phyloP scores from a whole-genome alignment of 2,797 vertebrate species.

The Cyclopterus lumpus region DNA sequence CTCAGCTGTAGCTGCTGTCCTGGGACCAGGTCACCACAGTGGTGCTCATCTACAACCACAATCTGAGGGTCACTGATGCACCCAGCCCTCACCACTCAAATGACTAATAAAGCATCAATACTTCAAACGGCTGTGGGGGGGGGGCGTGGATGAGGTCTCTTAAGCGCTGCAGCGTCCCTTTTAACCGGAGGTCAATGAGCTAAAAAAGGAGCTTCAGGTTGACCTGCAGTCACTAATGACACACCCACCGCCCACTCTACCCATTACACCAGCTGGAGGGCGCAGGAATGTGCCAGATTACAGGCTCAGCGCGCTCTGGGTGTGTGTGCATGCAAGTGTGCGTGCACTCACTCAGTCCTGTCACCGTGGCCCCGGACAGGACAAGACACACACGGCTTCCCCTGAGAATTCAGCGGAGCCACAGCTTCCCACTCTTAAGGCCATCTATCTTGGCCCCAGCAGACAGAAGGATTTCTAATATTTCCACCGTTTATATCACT shows the following conservation, averaged over 20 bases:
- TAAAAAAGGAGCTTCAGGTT: slow-evolving; percentile 35
- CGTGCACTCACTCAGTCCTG: slow-evolving; percentile 4
- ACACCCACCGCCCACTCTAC: slow-evolving; percentile 11
- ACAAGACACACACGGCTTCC: slow-evolving; percentile 30
- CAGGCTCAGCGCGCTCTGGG: slow-evolving; percentile 9
- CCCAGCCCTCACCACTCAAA: background rate
- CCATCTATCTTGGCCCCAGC: slow-evolving; percentile 10
- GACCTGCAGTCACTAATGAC: slow-evolving; percentile 52
- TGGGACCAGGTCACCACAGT: background rate
- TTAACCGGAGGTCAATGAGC: slow-evolving; percentile 35
- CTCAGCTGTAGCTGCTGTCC: background rate
- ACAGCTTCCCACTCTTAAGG: background rate
- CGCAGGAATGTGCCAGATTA: slow-evolving; percentile 58
- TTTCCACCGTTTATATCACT: slow-evolving; percentile 40
- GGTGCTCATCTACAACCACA: background rate
- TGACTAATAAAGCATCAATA: background rate
- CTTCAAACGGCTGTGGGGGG: background rate
- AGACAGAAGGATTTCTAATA: slow-evolving; percentile 37
- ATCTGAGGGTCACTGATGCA: background rate
- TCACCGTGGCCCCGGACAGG: slow-evolving; percentile 4
- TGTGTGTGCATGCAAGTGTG: background rate
- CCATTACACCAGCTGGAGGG: slow-evolving; percentile 45
- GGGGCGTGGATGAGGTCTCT: background rate
- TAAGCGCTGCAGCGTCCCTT: slow-evolving; percentile 22
- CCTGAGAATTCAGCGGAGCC: slow-evolving; percentile 14